Conservation (phyloP, 2,797 vertebrate species). For the Cheirogaleus major region DNA sequence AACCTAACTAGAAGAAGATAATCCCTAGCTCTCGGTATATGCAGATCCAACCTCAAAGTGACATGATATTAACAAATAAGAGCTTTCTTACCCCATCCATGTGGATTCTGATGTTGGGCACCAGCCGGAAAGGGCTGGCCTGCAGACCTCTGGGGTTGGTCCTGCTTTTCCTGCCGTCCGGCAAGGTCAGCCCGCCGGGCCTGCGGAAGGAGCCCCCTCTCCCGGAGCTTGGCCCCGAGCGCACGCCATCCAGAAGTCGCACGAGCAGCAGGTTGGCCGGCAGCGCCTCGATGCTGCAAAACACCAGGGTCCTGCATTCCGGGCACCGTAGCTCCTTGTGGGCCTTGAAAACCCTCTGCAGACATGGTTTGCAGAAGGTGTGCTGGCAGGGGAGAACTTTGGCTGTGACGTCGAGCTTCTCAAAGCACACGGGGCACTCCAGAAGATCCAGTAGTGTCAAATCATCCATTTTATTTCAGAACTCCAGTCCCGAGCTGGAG, state of each 20-base stretch:
- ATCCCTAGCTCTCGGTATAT: background rate
- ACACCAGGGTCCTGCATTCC: constrained; percentile 89
- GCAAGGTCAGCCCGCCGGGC: constrained; percentile 80
- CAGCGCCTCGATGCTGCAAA: constrained; percentile 91
- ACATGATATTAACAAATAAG: background rate
- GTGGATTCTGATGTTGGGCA: constrained; percentile 82
- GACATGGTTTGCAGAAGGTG: constrained; percentile 94
- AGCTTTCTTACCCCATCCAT: constrained; percentile 90
- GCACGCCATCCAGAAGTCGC: constrained; percentile 90
- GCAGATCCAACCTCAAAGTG: background rate
- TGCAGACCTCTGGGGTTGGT: constrained; percentile 83
- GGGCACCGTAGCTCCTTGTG: constrained; percentile 92
- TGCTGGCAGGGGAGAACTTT: constrained; percentile 97
- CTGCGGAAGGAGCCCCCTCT: constrained; percentile 82
- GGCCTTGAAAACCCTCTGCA: constrained; percentile 89
- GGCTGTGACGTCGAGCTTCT: constrained; percentile 91
- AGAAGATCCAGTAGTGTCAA: constrained; percentile 89
- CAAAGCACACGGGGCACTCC: constrained; percentile 94
- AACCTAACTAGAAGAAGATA: background rate
- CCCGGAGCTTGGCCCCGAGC: constrained; percentile 70
- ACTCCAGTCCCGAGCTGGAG: constrained; percentile 37
- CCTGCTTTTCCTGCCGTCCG: constrained; percentile 80
- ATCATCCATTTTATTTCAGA: constrained; percentile 89
- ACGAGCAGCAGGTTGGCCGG: constrained; percentile 92
- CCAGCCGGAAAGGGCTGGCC: constrained; percentile 83